A percentile compares a stretch with the other conserved stretches of the same genome.
These are phyloP conservation scores for Falco biarmicus DNA, from an alignment of 2,797 vertebrate species.

Conservation along the genomic window DNA sequence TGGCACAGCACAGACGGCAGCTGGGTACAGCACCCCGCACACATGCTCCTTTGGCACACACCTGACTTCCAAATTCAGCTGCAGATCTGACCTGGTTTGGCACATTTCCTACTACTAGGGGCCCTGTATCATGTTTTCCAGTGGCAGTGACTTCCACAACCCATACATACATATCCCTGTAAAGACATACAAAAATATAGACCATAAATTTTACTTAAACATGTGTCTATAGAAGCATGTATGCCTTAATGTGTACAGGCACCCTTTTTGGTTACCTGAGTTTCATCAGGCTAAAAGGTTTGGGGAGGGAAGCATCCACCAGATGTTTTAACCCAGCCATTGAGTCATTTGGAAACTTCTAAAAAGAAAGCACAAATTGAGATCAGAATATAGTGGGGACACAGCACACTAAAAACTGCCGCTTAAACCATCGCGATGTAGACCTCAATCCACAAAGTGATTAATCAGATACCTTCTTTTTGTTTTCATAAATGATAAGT, in stretches of 20 bases:
- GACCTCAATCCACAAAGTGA: not conserved
- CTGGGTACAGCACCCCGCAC: not conserved
- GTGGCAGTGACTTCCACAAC: not conserved
- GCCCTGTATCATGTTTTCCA: not conserved
- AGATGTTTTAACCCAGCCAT: not conserved
- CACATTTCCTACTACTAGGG: not conserved
- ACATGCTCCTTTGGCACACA: accelerated
- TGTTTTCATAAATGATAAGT: slow-evolving; percentile 68
- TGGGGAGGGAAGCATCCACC: not conserved
- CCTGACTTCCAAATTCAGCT: not conserved
- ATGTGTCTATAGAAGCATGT: not conserved
- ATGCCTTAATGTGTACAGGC: not conserved
- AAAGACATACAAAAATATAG: not conserved
- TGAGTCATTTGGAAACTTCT: not conserved
- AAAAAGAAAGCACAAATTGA: not conserved
- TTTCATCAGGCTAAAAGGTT: not conserved
- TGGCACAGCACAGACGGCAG: not conserved
- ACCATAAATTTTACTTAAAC: not conserved
- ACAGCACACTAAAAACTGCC: not conserved
- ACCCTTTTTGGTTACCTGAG: not conserved
- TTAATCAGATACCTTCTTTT: slow-evolving; percentile 50
- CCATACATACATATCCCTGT: too few species aligned
- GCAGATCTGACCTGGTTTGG: not conserved
- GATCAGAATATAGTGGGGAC: not conserved
- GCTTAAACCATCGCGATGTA: not conserved